Evolutionary conservation across 1,140 invertebrate genomes (phyloP).

Genomic region (Sitobion miscanthi): DNA sequence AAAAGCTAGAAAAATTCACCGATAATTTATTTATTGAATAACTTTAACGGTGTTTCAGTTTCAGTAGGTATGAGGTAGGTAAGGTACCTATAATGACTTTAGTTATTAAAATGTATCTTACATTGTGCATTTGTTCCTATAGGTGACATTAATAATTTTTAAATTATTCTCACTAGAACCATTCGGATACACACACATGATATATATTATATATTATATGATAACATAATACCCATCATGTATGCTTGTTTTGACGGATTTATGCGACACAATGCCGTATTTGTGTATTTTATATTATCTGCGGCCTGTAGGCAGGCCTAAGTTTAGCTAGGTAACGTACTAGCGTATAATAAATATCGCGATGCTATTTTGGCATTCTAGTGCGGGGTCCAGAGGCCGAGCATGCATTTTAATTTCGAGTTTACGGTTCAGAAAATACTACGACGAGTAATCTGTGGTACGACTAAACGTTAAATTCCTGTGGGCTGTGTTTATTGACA

Average conservation of each 20-base stretch:
- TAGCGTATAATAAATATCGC: background rate
- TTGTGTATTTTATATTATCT: background rate
- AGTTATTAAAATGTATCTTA: too few species aligned
- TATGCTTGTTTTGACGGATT: background rate
- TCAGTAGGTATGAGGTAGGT: too few species aligned
- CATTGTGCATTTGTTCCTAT: background rate
- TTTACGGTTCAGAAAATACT: background rate
- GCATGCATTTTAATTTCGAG: slow-evolving; percentile 22
- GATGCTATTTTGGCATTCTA: background rate
- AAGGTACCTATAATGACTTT: too few species aligned
- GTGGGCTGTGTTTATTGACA: slow-evolving; percentile 14
- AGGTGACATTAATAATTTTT: background rate
- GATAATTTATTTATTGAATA: too few species aligned
- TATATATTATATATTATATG: too few species aligned
- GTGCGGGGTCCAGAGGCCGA: background rate
- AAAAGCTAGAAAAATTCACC: too few species aligned
- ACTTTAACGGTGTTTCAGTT: too few species aligned
- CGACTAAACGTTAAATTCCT: background rate
- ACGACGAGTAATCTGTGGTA: background rate
- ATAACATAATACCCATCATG: background rate
- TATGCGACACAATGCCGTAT: background rate
- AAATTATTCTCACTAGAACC: background rate
- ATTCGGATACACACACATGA: background rate
- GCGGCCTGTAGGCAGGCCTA: background rate
- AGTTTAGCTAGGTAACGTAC: background rate